Evolutionary conservation across 2,797 vertebrate species (phyloP), one percentile per base, ranked within the genome.

Genomic region (Eptatretus atami): DNA sequence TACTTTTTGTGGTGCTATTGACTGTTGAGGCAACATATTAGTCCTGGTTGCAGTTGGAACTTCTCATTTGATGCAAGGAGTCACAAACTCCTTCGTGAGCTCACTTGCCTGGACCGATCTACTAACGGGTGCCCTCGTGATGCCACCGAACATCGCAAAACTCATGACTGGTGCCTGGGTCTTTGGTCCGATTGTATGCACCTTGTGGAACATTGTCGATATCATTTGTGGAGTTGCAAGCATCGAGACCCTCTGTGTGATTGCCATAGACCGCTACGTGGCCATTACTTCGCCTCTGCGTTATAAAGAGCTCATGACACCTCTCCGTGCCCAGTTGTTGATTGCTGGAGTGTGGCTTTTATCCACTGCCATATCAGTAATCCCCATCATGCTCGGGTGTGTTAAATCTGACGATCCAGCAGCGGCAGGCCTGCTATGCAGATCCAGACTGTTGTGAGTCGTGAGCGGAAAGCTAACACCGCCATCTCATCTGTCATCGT

Each of bases 81-180:
- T 44, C 31, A 44, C 92, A 70, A 96, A 95, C 77, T 94, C 80
- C 68, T 98, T 98, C 73, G 83, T 98, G 76, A 92, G 78, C 2
- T 98, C 92, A 0, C 74, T 98, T 74, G 92, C 90, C 13, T 96
- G 86, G 0, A 90, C 92, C 1, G 92, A 98, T 75, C 76, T 98
- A 68, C 75, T 96, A 66, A 98, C 96, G 90, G 92, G 92, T 53
- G 76, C 95, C 65, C 75, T 79, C 0, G 92, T 98, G 68, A 76
- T 98, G 65, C 92, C 92, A 1, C 24, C 24, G n/a, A 25, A 25
- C 57, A 25, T 25, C 10, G 24, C 57, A 25, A n/a, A n/a, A n/a
- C 9, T 61, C 57, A 25, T 61, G 2, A 44, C 31, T 44, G 31
- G 31, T 44, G 25, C 57, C n/a, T 61, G 57, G 57, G 10, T n/a